Percentiles rank a stretch among this genome's conserved stretches.
phyloP scores from a whole-genome alignment of 2,888 invertebrate genomes.

The Ectemnius lituratus region DNA sequence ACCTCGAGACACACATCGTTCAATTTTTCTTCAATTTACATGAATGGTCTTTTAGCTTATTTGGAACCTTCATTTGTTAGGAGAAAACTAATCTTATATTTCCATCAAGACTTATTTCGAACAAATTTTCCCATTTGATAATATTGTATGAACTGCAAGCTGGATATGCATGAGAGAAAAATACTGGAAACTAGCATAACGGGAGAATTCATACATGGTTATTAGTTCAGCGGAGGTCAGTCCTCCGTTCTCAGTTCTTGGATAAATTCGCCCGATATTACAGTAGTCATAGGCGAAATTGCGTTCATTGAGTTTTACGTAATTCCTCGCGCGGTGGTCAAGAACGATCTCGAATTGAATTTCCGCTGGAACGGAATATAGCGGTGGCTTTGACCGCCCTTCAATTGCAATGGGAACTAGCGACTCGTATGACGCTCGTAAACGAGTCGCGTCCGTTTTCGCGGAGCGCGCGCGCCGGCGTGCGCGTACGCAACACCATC shows the following conservation, averaged over 20 bases:
- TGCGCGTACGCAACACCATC: slow-evolving; percentile 7
- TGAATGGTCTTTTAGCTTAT: too few species aligned
- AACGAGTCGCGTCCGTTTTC: slow-evolving; percentile 64
- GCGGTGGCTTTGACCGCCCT: slow-evolving; percentile 66
- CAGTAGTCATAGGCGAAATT: slow-evolving; percentile 40
- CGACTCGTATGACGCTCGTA: slow-evolving; percentile 54
- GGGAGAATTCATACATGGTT: too few species aligned
- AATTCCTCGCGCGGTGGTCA: slow-evolving; percentile 59
- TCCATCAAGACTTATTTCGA: too few species aligned
- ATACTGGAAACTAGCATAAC: too few species aligned
- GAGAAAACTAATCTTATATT: too few species aligned
- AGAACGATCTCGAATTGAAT: slow-evolving; percentile 66
- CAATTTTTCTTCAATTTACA: too few species aligned
- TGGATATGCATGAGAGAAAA: too few species aligned
- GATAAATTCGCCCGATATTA: slow-evolving; percentile 46
- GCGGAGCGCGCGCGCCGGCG: slow-evolving; percentile 1
- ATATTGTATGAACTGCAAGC: too few species aligned
- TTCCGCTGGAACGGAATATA: slow-evolving; percentile 61
- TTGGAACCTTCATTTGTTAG: too few species aligned
- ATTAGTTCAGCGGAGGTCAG: slow-evolving; percentile 39
- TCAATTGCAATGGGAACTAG: slow-evolving; percentile 68
- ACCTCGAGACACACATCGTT: background rate
- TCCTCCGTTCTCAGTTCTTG: slow-evolving; percentile 30
- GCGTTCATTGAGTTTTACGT: slow-evolving; percentile 60
- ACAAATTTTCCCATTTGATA: too few species aligned